phyloP scores from a whole-genome alignment of 2,797 vertebrate genomes.

The Acrossocheilus wenchowensis region DNA sequence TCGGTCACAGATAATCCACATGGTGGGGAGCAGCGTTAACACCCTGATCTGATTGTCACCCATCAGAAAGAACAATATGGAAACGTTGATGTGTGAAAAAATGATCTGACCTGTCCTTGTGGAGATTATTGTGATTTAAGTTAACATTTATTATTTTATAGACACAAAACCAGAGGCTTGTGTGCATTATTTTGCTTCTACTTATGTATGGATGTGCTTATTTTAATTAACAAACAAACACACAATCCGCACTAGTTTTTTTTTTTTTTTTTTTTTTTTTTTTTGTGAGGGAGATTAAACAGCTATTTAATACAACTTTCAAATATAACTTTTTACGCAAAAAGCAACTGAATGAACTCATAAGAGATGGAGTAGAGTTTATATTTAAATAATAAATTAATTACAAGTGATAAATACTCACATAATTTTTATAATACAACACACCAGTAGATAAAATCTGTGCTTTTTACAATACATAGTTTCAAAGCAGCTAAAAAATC shows the following conservation, averaged over 20 bases:
- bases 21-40: slow-evolving; percentile 29
- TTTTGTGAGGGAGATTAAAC: neutral
- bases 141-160: neutral
- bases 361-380: no score
- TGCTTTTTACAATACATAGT: neutral
- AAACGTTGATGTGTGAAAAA: neutral
- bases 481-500: neutral
- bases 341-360: no score
- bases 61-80: slow-evolving; percentile 33
- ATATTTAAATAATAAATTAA: no score
- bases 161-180: neutral
- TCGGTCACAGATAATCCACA: slow-evolving; percentile 47
- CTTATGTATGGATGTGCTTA: no score
- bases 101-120: neutral
- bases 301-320: neutral
- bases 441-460: no score
- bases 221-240: no score
- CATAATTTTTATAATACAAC: no score
- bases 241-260: neutral
- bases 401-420: no score
- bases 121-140: neutral
- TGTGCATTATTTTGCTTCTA: neutral
- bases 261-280: neutral
- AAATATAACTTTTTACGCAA: neutral
- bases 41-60: slow-evolving; percentile 21